Base-by-base conservation (phyloP, 2,113 vertebrate species). In the Bujurquina vittata region DNA sequence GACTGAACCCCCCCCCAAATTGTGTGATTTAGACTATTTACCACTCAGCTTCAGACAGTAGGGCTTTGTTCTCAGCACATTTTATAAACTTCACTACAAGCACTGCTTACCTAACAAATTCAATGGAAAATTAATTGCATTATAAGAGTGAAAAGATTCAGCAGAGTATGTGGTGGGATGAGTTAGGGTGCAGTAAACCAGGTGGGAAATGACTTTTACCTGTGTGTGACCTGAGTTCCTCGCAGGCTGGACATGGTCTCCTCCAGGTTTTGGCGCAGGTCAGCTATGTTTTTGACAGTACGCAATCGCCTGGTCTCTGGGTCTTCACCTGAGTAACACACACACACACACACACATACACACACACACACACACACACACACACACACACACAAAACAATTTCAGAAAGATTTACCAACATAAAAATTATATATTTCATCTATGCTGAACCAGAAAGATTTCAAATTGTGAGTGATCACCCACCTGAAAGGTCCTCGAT, bases 231-330 rank as follows among this genome's bases (percentile, higher is more conserved):
- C 94, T 99, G 98, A 82, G 98, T 99, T 92, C 98, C 98, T 83
- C 98, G 91, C 61, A 99, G 89, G 29, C 97, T 99, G 81, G 98
- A 99, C 98, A 99, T 99, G 6, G 98, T 99, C 85, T 99, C 98
- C 91, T 99, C 98, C 90, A 99, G 84, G 89, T 99, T 99, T 92
- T 99, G 98, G 26, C 98, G 96, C 8, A 99, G 96, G 67, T 99
- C 98, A 0, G 98, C 98, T 0, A 99, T 99, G 95, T 99, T 99
- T 78, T 97, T 99, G 79, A 99, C 98, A 0, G 98, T 99, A 46
- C 98, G 95, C 60, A 99, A 62, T 1, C 98, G 90, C 82, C 98
- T 95, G 0, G 97, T 96, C 93, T 99, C 98, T 0, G 98, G 96
- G 79, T 99, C 98, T 93, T 99, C 98, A 56, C 94, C 97, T 99